phyloP scores from a whole-genome alignment of 1,140 invertebrate genomes.

The Andricus grossulariae region DNA sequence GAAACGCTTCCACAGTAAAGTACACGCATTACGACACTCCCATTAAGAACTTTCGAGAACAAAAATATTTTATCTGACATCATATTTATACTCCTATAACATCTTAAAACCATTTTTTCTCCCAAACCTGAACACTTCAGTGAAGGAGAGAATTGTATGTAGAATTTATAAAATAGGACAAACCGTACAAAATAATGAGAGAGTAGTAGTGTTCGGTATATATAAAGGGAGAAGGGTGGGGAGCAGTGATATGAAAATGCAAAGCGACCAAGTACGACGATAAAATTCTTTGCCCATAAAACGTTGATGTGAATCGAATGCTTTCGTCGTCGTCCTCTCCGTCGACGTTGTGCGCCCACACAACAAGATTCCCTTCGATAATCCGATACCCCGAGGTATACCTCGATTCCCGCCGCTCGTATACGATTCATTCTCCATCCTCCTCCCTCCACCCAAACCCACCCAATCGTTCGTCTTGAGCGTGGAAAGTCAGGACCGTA shows the following conservation, averaged over 20 bases:
- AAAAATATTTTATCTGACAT: conserved; percentile 1
- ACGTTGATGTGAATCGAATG: conserved; percentile 73
- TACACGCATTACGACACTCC: conserved; percentile 31
- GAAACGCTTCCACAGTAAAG: conserved; percentile 37
- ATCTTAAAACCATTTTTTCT: not conserved
- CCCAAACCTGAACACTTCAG: not conserved
- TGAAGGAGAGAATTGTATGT: too few species aligned
- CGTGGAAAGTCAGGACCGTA: conserved; percentile 51
- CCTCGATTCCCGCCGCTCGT: conserved; percentile 55
- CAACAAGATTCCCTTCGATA: conserved; percentile 50
- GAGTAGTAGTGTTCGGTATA: not conserved
- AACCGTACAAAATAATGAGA: not conserved
- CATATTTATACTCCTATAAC: not conserved
- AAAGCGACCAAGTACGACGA: conserved; percentile 67
- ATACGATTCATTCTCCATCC: conserved; percentile 36
- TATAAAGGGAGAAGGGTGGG: conserved; percentile 41
- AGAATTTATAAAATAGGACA: not conserved
- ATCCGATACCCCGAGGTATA: conserved; percentile 61
- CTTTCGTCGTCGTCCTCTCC: conserved; percentile 55
- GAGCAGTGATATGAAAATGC: conserved; percentile 70
- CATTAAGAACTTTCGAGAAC: conserved; percentile 16
- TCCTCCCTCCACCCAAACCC: conserved; percentile 42
- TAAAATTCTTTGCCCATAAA: conserved; percentile 73
- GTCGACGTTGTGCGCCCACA: conserved; percentile 38
- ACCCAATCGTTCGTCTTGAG: conserved; percentile 50